A percentile compares a stretch with the other conserved stretches of the same genome.
Evolutionary conservation across 2,888 invertebrate genomes (phyloP).

Genomic region (Frankliniella fusca): DNA sequence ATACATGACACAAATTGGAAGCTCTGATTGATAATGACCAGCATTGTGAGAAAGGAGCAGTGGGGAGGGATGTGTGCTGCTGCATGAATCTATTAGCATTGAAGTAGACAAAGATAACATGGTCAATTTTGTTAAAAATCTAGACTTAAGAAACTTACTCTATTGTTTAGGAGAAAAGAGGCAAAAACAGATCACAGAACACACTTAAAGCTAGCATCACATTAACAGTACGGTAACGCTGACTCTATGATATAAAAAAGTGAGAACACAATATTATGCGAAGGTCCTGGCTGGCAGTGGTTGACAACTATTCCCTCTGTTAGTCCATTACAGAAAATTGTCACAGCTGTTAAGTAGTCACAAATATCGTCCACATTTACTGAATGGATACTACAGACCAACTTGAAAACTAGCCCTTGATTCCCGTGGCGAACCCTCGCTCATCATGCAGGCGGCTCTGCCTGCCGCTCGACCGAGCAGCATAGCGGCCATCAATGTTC

Average conservation of each 20-base stretch:
- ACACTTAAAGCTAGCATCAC: conserved; percentile 26
- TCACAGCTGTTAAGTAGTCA: neutral
- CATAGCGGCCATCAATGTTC: too few relatives aligned
- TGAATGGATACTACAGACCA: neutral
- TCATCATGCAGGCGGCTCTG: too few relatives aligned
- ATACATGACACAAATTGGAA: too few relatives aligned
- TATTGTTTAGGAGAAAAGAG: neutral
- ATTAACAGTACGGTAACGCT: conserved; percentile 12
- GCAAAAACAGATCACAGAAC: conserved; percentile 18
- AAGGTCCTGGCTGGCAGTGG: neutral
- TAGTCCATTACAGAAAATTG: too few relatives aligned
- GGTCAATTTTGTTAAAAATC: neutral
- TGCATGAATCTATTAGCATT: too few relatives aligned
- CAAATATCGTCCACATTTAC: neutral
- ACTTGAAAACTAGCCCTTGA: too few relatives aligned
- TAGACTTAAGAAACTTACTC: neutral
- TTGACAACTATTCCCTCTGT: neutral
- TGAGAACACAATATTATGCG: neutral
- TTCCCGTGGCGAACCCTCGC: too few relatives aligned
- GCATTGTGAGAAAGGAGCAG: too few relatives aligned
- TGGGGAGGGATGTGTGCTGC: too few relatives aligned
- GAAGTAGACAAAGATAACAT: too few relatives aligned
- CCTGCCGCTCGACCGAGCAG: too few relatives aligned
- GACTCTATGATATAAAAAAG: neutral
- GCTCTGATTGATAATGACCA: too few relatives aligned